Evolutionary conservation across 1,140 invertebrate genomes (phyloP).

Genomic region (Trissolcus basalis): DNA sequence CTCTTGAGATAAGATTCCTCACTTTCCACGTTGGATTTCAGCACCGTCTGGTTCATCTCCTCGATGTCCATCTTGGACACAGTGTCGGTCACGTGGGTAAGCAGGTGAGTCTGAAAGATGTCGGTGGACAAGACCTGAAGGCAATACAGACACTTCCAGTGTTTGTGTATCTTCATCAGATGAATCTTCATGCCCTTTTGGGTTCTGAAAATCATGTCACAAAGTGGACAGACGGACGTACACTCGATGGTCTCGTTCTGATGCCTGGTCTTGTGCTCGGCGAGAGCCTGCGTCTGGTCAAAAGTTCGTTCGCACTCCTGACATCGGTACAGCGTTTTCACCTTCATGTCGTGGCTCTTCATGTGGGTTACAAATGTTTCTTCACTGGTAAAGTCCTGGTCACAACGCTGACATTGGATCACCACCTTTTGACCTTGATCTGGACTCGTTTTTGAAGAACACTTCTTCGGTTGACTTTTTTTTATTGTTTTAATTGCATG

Average conservation of each 20-base stretch:
- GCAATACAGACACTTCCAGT: constrained; percentile 23
- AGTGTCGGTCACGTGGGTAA: constrained; percentile 4
- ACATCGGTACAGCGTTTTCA: constrained; percentile 6
- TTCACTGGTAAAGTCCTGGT: constrained; percentile 15
- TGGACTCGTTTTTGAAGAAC: no score
- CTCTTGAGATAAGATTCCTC: constrained; percentile 1
- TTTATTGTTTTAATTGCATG: no score
- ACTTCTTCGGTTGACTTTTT: no score
- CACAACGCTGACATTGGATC: constrained; percentile 20
- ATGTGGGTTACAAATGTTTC: constrained; percentile 10
- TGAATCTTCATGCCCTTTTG: constrained; percentile 18
- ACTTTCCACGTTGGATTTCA: not conserved
- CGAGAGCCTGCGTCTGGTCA: not conserved
- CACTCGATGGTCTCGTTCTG: not conserved
- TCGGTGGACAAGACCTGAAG: not conserved
- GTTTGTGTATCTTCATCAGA: constrained; percentile 2
- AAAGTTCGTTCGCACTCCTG: constrained; percentile 13
- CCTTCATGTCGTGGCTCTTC: constrained; percentile 6
- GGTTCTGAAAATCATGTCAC: constrained; percentile 11
- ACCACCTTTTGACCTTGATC: not conserved
- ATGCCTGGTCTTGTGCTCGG: constrained; percentile 5
- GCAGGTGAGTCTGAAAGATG: not conserved
- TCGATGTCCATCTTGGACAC: not conserved
- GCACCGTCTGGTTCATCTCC: constrained; percentile 7
- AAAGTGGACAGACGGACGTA: not conserved